phyloP scores from a whole-genome alignment of 2,888 invertebrate genomes.

The Erebia ligea region DNA sequence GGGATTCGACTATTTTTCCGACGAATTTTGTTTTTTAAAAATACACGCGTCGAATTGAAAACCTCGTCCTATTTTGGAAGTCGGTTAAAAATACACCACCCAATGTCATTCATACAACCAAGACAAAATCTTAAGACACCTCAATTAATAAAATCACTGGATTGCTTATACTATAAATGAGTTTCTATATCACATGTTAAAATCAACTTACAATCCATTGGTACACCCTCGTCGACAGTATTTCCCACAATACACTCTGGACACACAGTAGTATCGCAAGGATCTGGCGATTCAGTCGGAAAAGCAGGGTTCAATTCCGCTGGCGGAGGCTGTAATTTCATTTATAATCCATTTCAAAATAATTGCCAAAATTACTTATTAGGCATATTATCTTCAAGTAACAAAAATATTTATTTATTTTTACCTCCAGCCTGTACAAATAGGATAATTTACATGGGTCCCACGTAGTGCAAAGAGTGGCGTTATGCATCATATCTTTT shows the following conservation, averaged over 20 bases:
- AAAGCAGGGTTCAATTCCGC: conserved; percentile 66
- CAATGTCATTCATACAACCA: too few species aligned
- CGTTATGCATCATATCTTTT: conserved; percentile 75
- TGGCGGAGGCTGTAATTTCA: conserved; percentile 62
- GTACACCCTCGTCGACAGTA: conserved; percentile 54
- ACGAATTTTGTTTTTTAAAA: too few species aligned
- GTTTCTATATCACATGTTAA: not conserved
- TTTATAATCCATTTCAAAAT: not conserved
- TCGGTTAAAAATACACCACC: too few species aligned
- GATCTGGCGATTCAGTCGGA: conserved; percentile 67
- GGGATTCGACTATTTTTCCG: too few species aligned
- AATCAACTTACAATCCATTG: conserved; percentile 52
- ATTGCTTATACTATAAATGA: too few species aligned
- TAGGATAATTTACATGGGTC: conserved; percentile 75
- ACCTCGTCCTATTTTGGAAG: too few species aligned
- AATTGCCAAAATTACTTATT: not conserved
- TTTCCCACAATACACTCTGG: conserved; percentile 68
- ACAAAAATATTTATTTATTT: not conserved
- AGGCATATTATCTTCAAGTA: not conserved
- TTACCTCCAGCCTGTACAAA: conserved; percentile 73
- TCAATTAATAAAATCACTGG: too few species aligned
- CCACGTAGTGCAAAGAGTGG: conserved; percentile 73
- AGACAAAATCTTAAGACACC: too few species aligned
- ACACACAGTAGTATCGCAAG: conserved; percentile 72
- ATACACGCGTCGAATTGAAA: too few species aligned